phyloP scores from a whole-genome alignment of 2,888 invertebrate species.

The Synergus itoensis region DNA sequence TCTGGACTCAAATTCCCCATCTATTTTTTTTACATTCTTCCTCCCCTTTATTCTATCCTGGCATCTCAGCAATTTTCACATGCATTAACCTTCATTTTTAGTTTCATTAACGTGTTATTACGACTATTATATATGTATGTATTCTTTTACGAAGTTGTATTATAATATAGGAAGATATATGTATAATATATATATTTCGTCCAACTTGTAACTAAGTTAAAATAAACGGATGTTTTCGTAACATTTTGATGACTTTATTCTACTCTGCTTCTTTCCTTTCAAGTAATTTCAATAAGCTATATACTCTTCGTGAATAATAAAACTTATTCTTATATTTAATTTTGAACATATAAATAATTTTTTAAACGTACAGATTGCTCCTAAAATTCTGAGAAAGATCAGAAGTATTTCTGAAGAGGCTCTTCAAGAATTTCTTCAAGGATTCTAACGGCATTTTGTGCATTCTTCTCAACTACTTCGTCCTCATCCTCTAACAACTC shows the following conservation, averaged over 20 bases:
- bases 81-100: constrained; percentile 21
- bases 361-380: not conserved
- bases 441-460: constrained; percentile 89
- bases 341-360: not conserved
- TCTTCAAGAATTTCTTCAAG: constrained; percentile 93
- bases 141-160: constrained; percentile 59
- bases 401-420: constrained; percentile 93
- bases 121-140: constrained; percentile 4
- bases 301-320: too few species aligned
- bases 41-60: not conserved
- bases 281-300: not conserved
- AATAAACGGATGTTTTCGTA: constrained; percentile 71
- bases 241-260: constrained; percentile 21
- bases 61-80: constrained; percentile 6
- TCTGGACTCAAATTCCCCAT: constrained; percentile 39
- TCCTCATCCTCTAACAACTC: constrained; percentile 96
- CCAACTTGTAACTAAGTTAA: constrained; percentile 69
- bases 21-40: constrained; percentile 41
- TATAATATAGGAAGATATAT: constrained; percentile 56
- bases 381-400: constrained; percentile 65
- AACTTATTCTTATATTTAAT: too few species aligned
- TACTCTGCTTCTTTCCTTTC: not conserved
- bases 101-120: constrained; percentile 10
- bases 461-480: constrained; percentile 88
- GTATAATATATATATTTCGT: constrained; percentile 70